These are phyloP conservation scores for Malaclemys terrapin DNA, from an alignment of 2,113 vertebrate genomes.

Conservation along the genomic window DNA sequence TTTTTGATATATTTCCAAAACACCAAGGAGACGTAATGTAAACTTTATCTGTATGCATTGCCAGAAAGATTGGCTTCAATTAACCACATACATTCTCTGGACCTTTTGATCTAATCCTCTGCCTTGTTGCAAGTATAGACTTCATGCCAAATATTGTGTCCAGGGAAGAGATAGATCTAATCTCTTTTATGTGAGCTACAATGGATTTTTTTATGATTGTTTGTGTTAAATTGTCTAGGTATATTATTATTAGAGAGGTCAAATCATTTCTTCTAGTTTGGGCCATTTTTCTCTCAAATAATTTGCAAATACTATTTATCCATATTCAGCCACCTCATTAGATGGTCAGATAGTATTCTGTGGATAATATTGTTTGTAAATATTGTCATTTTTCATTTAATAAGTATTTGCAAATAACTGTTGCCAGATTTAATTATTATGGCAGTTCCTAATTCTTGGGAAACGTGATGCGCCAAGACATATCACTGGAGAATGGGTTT, in stretches of 20 bases:
- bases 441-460: neutral
- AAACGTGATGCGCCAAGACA: neutral
- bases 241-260: neutral
- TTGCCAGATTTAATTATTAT: constrained; percentile 26
- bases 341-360: neutral
- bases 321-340: neutral
- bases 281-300: neutral
- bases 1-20: constrained; percentile 72
- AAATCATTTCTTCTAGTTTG: constrained; percentile 8
- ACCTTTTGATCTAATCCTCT: constrained; percentile 74
- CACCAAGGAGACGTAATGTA: constrained; percentile 64
- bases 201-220: neutral
- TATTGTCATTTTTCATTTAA: neutral
- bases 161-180: constrained; percentile 71
- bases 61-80: constrained; percentile 74
- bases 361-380: neutral
- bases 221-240: constrained; percentile 17
- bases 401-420: constrained; percentile 20
- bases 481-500: neutral
- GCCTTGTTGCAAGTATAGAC: constrained; percentile 68
- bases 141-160: constrained; percentile 68
- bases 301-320: neutral
- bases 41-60: constrained; percentile 63
- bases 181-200: constrained; percentile 64
- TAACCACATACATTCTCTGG: constrained; percentile 71